Percentiles rank a stretch among this genome's conserved stretches.
phyloP scores from a whole-genome alignment of 2,797 vertebrate species.

The Sebastiscus tertius region DNA sequence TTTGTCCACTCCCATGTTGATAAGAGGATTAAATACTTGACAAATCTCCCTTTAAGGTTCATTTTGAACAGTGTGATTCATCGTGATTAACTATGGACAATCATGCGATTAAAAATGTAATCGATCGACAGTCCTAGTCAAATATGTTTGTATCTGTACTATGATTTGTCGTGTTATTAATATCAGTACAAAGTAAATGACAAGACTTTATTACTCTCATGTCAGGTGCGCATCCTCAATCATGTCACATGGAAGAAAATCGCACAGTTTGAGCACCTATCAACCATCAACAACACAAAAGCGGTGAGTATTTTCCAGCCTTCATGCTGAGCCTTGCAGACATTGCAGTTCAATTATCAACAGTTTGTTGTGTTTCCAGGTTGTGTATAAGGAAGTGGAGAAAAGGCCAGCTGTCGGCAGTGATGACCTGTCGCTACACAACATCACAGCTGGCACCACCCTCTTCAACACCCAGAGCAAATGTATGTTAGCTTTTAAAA shows the following conservation, averaged over 20 bases:
- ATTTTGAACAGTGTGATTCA: too few relatives aligned
- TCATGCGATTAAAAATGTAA: too few relatives aligned
- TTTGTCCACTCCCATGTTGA: too few relatives aligned
- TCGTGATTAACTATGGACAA: too few relatives aligned
- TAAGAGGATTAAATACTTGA: too few relatives aligned
- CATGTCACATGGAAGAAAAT: slow-evolving; percentile 97
- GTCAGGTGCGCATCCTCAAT: slow-evolving; percentile 93
- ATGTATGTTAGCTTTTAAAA: slow-evolving; percentile 78
- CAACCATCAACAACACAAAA: slow-evolving; percentile 81
- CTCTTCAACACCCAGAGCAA: slow-evolving; percentile 90
- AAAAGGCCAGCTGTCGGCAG: slow-evolving; percentile 77
- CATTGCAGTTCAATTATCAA: background rate
- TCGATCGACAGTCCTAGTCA: too few relatives aligned
- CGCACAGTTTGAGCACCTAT: slow-evolving; percentile 88
- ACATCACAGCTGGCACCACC: slow-evolving; percentile 73
- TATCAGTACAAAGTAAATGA: background rate
- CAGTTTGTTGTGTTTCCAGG: slow-evolving; percentile 70
- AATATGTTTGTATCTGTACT: background rate
- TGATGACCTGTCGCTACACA: slow-evolving; percentile 83
- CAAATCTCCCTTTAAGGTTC: too few relatives aligned
- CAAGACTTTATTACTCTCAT: background rate
- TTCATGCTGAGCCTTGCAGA: background rate
- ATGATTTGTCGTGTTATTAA: background rate
- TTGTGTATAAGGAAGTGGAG: slow-evolving; percentile 93
- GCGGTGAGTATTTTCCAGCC: slow-evolving; percentile 80